Base-by-base conservation (phyloP, 2,888 invertebrate genomes). In the Pilophorus perplexus region DNA sequence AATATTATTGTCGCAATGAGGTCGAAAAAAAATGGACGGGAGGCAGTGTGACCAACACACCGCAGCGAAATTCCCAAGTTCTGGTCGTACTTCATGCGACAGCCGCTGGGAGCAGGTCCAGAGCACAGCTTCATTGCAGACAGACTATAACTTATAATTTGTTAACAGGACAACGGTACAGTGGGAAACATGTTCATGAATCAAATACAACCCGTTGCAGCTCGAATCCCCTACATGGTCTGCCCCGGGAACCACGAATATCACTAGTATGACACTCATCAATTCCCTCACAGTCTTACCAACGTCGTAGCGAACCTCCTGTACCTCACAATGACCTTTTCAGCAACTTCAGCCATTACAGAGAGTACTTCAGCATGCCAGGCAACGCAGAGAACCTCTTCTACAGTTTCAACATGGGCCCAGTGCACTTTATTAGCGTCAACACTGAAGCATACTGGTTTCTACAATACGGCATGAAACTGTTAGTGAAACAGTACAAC, bases 391-490 rank as follows among this genome's bases (percentile, higher is more conserved):
- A 89, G 66, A 86, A 84, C 71, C 80, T 90, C 74, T 88, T 84
- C 84, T 93, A 88, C 79, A 93, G 93, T 76, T 93, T 92, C 76
- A 84, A 95, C 77, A 76, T 95, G 71, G 95, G 95, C 0, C 91
- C 91, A 0, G 84, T 90, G 16, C 95, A 95, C 78, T 88, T 98
- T 74, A 85, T 99, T 64, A 88, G 89, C 22, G 85, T 98, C 73
- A 91, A 92, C 68, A 95, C 97, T 0, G 98, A 99, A 80, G 88
- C 89, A 66, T 98, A 97, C 78, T 98, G 95, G 79, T 97, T 87
- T 78, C 79, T 90, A 40, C 81, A 91, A 73, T 96, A 90, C 75
- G 97, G 97, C 0, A 76, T 88, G 42, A 86, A 88, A 73, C 88
- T 89, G 70, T 79, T 93, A 28, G 80, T 86, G 8, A 83, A 85